Evolutionary conservation across 2,888 invertebrate genomes (phyloP).

Genomic region (Theodoxus fluviatilis): DNA sequence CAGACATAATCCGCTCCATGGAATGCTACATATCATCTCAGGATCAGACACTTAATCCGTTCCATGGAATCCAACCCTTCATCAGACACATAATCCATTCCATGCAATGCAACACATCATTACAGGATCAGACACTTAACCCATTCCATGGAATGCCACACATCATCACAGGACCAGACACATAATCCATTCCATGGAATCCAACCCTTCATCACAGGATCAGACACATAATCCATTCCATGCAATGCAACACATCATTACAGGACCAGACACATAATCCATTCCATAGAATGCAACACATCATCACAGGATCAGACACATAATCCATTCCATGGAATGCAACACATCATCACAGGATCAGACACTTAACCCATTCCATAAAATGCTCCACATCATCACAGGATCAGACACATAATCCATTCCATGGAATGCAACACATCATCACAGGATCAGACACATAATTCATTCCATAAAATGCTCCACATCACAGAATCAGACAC

Average conservation of each 20-base stretch:
- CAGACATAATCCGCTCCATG: not conserved
- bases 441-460: too few species aligned
- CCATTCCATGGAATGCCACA: not conserved
- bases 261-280: not conserved
- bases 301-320: too few species aligned
- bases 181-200: not conserved
- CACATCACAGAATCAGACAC: too few species aligned
- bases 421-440: too few species aligned
- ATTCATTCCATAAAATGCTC: too few species aligned
- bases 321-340: too few species aligned
- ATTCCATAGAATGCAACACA: not conserved
- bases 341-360: too few species aligned
- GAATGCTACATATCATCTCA: not conserved
- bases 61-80: not conserved
- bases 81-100: not conserved
- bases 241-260: not conserved
- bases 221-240: not conserved
- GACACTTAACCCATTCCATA: too few species aligned
- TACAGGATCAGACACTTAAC: not conserved
- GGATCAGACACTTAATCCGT: not conserved
- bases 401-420: too few species aligned
- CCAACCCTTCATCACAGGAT: not conserved
- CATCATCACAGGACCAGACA: not conserved
- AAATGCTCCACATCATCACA: too few species aligned
- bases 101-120: not conserved